Evolutionary conservation across 1,140 invertebrate species (phyloP).

Genomic region (Papilio helenus): DNA sequence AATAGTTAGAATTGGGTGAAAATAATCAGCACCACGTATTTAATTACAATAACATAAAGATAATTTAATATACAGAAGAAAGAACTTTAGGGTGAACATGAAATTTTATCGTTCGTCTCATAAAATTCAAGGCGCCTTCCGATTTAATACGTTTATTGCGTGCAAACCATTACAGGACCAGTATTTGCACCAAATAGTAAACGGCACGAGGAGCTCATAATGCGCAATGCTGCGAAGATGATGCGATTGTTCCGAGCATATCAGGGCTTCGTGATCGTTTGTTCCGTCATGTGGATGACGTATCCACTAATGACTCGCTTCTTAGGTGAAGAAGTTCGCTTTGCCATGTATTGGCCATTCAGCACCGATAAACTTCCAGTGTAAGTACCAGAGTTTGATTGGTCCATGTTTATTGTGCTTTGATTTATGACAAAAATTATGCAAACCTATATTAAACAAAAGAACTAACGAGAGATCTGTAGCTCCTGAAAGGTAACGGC

Average conservation of each 20-base stretch:
- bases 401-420: too few species aligned
- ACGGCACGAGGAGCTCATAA: neutral
- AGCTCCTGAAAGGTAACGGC: too few species aligned
- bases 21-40: too few species aligned
- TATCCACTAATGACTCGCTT: neutral
- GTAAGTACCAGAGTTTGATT: neutral
- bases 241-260: neutral
- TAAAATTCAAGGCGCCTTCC: neutral
- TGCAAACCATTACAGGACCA: neutral
- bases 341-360: neutral
- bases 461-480: too few species aligned
- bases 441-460: too few species aligned
- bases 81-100: too few species aligned
- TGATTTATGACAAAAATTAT: too few species aligned
- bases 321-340: neutral
- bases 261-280: neutral
- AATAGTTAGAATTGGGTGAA: too few species aligned
- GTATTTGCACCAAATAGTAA: neutral
- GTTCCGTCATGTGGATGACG: neutral
- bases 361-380: neutral
- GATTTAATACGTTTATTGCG: neutral
- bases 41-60: too few species aligned
- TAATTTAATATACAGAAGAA: too few species aligned
- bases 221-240: conserved; percentile 3
- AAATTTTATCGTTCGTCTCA: neutral